Base-by-base conservation (phyloP, 2,888 invertebrate genomes). In the Metalampra italica region DNA sequence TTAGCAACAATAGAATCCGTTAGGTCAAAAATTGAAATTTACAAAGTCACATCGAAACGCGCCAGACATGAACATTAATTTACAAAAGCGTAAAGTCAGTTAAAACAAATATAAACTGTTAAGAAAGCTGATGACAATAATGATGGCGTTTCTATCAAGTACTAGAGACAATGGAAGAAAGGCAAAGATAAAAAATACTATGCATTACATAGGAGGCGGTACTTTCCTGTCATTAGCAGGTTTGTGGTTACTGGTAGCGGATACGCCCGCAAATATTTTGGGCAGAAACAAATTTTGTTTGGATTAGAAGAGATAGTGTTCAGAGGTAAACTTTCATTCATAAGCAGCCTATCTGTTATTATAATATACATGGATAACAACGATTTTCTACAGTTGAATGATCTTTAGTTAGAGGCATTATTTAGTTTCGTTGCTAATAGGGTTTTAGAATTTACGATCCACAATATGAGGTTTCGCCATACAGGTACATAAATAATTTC, bases 221-320 rank as follows among this genome's bases (percentile, higher is more conserved):
- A 78, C 80, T 84, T 84, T 84, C 75, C 75, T 80, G 71, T 82
- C 84, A 84, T 86, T 83, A 86, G 74, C 62, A 62, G 67, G 62
- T 67, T 70, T 78, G 81, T 75, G 82, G 82, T 81, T 65, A 62
- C 59, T 68, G 71, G n/a, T 64, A 63, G 62, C 64, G 60, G 62
- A 62, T 60, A n/a, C n/a, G n/a, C 63, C 68, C 61, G 71, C 70
- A 66, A 72, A 71, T 65, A 22, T 76, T 72, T 75, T 68, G 64
- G 66, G 66, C 64, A 67, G 72, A 73, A 72, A 75, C 66, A 74
- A 73, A 77, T 75, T 78, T 70, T 71, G 63, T 68, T 74, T 65
- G 65, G 67, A 74, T 70, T 62, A 58, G 53, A 58, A 62, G 62
- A 65, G 73, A 77, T 69, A 69, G 62, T 71, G 68, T 72, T 71